Conservation (phyloP, 2,797 vertebrate genomes). For the Etheostoma perlongum region DNA sequence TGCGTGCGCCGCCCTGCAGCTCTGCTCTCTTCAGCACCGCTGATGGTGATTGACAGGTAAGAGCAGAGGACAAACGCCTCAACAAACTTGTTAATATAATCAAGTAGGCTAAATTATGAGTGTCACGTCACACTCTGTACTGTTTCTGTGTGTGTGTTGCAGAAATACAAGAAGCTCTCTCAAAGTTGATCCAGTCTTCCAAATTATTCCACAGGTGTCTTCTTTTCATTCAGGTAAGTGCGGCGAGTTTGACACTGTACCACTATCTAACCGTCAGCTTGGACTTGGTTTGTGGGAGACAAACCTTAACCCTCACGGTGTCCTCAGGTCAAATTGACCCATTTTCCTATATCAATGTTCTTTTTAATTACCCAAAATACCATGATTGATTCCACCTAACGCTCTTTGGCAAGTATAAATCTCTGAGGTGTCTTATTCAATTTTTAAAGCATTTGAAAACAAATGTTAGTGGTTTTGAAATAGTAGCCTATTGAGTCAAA, state of each 20-base stretch:
- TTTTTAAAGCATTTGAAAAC: too few species aligned
- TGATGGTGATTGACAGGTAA: slow-evolving; percentile 48
- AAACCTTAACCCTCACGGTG: too few species aligned
- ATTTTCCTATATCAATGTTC: too few species aligned
- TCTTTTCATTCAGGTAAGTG: slow-evolving; percentile 52
- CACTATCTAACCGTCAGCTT: not conserved
- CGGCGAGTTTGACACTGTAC: not conserved
- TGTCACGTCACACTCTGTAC: not conserved
- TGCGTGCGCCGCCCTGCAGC: slow-evolving; percentile 17
- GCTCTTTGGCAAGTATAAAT: too few species aligned
- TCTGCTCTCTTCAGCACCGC: slow-evolving; percentile 54
- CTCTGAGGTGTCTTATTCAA: too few species aligned
- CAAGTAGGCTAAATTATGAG: not conserved
- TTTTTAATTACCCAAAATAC: too few species aligned
- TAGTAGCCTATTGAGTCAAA: too few species aligned
- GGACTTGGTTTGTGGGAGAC: not conserved
- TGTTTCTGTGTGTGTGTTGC: not conserved
- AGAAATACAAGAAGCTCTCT: slow-evolving; percentile 9
- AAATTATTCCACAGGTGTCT: slow-evolving; percentile 29
- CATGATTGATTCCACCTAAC: too few species aligned
- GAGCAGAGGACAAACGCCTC: slow-evolving; percentile 9
- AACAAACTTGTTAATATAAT: not conserved
- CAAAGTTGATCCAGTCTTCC: slow-evolving; percentile 2
- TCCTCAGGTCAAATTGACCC: too few species aligned
- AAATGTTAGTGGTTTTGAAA: too few species aligned